Evolutionary conservation across 2,888 invertebrate genomes (phyloP).

Genomic region (Ophioninae sp.): DNA sequence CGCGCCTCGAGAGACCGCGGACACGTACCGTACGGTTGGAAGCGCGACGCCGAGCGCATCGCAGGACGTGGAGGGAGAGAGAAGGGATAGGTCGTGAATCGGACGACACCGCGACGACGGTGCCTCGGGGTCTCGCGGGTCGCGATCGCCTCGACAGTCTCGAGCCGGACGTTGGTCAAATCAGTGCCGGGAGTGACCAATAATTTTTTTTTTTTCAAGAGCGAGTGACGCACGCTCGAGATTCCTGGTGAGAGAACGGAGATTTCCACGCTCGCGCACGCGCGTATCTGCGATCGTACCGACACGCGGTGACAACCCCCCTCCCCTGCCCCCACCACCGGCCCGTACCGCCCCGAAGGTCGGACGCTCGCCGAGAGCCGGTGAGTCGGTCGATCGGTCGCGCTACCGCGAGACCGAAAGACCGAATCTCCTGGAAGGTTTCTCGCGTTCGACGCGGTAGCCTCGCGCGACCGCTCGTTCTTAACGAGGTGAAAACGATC

Average conservation of each 20-base stretch:
- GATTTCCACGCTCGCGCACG: not conserved
- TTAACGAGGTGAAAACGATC: not conserved
- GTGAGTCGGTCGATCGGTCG: conserved; percentile 63
- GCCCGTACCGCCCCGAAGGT: not conserved
- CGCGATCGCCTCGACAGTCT: conserved; percentile 57
- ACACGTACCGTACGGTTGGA: too few relatives aligned
- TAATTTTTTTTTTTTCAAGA: too few relatives aligned
- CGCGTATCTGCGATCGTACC: not conserved
- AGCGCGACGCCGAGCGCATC: not conserved
- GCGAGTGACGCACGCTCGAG: not conserved
- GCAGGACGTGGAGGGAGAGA: not conserved
- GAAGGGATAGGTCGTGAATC: conserved; percentile 27
- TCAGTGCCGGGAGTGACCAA: conserved; percentile 12
- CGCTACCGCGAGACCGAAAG: conserved; percentile 1
- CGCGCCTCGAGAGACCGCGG: too few relatives aligned
- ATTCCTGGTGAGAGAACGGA: not conserved
- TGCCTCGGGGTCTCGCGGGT: conserved; percentile 17
- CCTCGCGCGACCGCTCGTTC: too few relatives aligned
- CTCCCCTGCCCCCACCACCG: not conserved
- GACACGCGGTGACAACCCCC: not conserved
- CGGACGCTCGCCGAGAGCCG: conserved; percentile 19
- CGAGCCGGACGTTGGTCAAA: conserved; percentile 67
- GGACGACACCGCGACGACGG: conserved; percentile 24
- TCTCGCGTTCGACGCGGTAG: not conserved
- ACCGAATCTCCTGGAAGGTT: too few relatives aligned